These are phyloP conservation scores for Vicugna pacos DNA, from an alignment of 2,113 vertebrate species.

Conservation along the genomic window DNA sequence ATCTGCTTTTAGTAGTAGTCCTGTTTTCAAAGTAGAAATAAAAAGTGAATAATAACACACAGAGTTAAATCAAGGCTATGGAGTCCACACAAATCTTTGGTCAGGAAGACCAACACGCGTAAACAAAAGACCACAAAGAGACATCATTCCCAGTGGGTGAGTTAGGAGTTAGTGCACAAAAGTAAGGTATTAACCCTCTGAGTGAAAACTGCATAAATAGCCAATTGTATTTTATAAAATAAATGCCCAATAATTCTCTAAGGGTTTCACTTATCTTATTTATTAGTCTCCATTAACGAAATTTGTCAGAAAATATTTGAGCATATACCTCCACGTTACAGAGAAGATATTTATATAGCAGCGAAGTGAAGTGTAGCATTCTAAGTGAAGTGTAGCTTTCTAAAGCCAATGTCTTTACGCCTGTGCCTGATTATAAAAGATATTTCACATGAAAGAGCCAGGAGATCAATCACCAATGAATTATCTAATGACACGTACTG, in stretches of 20 bases:
- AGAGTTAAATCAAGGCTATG: not conserved
- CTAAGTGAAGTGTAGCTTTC: not conserved
- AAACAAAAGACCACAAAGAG: not conserved
- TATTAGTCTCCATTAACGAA: not conserved
- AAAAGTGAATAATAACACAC: not conserved
- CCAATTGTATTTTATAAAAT: not conserved
- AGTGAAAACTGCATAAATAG: not conserved
- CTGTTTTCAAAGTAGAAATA: conserved; percentile 21
- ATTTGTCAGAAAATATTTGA: conserved; percentile 34
- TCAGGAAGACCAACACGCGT: not conserved
- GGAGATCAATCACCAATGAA: not conserved
- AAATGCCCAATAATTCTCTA: not conserved
- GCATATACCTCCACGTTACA: not conserved
- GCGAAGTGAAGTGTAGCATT: not conserved
- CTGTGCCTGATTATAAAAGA: not conserved
- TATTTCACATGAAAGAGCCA: not conserved
- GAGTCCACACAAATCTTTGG: not conserved
- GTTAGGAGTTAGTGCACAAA: not conserved
- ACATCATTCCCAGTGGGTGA: not conserved
- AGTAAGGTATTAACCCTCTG: not conserved
- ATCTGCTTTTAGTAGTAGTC: not conserved
- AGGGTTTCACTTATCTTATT: not conserved
- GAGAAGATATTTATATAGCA: not conserved
- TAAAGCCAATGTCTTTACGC: not conserved
- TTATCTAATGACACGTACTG: not conserved